Conservation (phyloP, 2,113 vertebrate genomes). For the Microcebus jonahi region DNA sequence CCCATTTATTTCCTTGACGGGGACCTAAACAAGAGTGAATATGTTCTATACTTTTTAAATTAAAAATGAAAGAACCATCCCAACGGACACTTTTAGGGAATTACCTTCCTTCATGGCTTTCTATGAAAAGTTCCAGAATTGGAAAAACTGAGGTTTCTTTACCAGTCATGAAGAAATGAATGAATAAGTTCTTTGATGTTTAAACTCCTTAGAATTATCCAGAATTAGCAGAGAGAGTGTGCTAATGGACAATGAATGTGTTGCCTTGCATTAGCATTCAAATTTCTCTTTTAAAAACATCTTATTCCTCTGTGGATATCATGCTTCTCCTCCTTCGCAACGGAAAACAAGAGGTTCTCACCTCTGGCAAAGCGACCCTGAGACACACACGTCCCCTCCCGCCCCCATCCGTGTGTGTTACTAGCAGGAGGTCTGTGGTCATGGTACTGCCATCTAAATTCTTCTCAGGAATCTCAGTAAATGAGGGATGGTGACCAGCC, state of each 20-base stretch:
- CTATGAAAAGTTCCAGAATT: not conserved
- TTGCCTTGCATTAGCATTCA: not conserved
- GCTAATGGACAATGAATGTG: not conserved
- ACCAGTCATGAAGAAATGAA: not conserved
- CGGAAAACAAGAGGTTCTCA: not conserved
- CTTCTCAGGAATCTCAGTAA: not conserved
- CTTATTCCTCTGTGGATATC: not conserved
- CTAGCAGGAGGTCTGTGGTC: not conserved
- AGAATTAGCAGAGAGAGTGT: not conserved
- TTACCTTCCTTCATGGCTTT: not conserved
- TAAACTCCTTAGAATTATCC: not conserved
- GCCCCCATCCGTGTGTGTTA: not conserved
- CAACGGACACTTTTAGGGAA: not conserved
- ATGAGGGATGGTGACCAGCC: not conserved
- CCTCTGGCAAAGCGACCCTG: not conserved
- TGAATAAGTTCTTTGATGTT: not conserved
- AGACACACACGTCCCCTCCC: not conserved
- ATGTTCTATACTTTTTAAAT: not conserved
- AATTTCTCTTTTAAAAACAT: not conserved
- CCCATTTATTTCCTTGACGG: not conserved
- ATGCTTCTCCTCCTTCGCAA: not conserved
- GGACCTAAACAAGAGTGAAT: not conserved
- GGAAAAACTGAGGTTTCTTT: not conserved
- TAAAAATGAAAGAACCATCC: not conserved
- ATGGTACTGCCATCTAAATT: not conserved